Evolutionary conservation across 2,113 vertebrate genomes (phyloP), one percentile per base, ranked within the genome.

Genomic region (Eclectus roratus): DNA sequence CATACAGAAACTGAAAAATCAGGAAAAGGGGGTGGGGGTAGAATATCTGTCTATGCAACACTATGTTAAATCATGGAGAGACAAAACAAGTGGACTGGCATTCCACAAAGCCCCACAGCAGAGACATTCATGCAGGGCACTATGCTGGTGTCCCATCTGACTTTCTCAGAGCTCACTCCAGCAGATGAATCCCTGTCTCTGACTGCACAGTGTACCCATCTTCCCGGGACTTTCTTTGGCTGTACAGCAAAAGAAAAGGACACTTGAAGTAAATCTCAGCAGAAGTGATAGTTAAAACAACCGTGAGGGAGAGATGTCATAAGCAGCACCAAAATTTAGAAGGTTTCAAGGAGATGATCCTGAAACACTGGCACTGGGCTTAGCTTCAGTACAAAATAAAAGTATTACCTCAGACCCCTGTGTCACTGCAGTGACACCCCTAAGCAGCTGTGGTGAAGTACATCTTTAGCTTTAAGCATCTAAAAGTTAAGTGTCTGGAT

Each of bases 221-320:
- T 86, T 33, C 21, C 27, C 0, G 3, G 16, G 55, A 70, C 60
- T 85, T 88, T 60, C 44, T 43, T 88, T 14, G 8, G 8, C 39
- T 66, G 5, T 49, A 43, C 6, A 68, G 33, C 1, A 4, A 84
- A 16, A 8, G 24, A 41, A 33, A 44, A 28, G 71, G 33, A 50
- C 44, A 47, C 20, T 68, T 72, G 15, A 85, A 91, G 37, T 6
- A 44, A 68, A 69, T 72, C 31, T 80, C 24, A 82, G 82, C 58
- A 49, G 84, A 94, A 82, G 43, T 20, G 17, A n/a, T 68, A 84
- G 69, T 46, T 86, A 83, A 81, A 92, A 65, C 28, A 72, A 25
- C 28, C 58, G 41, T 1, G 5, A 81, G 65, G 69, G 28, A 76
- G 5, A 76, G 19, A 33, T 68, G 47, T 65, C 61, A 52, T 64